phyloP scores from a whole-genome alignment of 2,113 vertebrate genomes.

The Zosterops borbonicus region DNA sequence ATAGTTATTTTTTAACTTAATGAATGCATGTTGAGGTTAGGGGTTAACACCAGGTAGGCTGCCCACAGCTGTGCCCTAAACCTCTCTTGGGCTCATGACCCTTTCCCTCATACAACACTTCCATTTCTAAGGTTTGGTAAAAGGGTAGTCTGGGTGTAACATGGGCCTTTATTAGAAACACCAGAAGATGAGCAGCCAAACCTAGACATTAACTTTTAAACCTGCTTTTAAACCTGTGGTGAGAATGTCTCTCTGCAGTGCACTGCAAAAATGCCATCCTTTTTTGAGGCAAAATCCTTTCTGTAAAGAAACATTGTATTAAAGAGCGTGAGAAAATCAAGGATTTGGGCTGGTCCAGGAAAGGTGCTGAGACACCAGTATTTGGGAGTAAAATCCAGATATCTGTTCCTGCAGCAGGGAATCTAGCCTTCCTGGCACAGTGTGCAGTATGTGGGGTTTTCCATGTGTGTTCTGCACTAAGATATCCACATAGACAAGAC shows the following conservation, averaged over 20 bases:
- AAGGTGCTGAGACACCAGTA: background rate
- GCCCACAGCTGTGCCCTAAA: background rate
- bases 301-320: background rate
- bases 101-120: background rate
- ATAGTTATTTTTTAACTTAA: background rate
- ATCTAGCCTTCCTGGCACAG: background rate
- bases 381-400: background rate
- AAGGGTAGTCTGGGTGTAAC: background rate
- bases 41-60: background rate
- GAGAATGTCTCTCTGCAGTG: background rate
- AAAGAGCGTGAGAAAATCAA: background rate
- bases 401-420: background rate
- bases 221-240: background rate
- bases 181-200: background rate
- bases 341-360: background rate
- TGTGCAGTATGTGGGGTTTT: background rate
- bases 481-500: background rate
- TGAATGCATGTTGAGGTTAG: background rate
- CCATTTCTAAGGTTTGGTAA: background rate
- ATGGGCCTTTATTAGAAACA: background rate
- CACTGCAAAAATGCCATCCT: background rate
- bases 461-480: background rate
- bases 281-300: background rate
- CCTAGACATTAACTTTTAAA: background rate
- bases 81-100: rapidly evolving